phyloP scores from a whole-genome alignment of 2,797 vertebrate species.

The Otolemur crassicaudatus region DNA sequence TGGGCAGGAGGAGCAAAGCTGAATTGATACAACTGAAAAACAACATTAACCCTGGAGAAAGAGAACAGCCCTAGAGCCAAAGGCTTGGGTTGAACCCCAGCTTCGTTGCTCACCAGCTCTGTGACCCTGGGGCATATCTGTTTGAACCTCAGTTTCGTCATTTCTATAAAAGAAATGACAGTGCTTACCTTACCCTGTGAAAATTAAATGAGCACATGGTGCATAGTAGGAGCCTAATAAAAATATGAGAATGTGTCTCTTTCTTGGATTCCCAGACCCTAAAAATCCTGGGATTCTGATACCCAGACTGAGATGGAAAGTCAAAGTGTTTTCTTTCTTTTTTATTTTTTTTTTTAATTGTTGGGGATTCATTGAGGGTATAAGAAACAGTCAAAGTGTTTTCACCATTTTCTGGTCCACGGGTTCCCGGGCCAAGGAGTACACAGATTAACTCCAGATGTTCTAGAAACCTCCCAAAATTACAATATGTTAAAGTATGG shows the following conservation, averaged over 20 bases:
- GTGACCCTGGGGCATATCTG: neutral
- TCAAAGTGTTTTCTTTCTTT: neutral
- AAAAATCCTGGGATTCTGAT: neutral
- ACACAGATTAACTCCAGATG: neutral
- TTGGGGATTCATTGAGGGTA: too few species aligned
- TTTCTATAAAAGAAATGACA: neutral
- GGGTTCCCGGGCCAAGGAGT: neutral
- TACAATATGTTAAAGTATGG: too few species aligned
- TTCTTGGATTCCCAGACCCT: neutral
- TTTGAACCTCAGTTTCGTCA: neutral
- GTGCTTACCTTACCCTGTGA: neutral
- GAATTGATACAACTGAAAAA: neutral
- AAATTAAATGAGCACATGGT: neutral
- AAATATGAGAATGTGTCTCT: neutral
- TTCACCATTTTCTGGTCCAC: neutral
- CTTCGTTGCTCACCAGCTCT: neutral
- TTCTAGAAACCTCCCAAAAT: neutral
- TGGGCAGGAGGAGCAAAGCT: neutral
- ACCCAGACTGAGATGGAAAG: neutral
- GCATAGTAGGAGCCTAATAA: neutral
- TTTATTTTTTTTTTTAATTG: too few species aligned
- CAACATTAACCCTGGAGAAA: neutral
- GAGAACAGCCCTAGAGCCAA: neutral
- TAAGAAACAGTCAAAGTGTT: neutral
- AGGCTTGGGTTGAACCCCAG: neutral